These are phyloP conservation scores for Dermatophagoides farinae DNA, from an alignment of 1,140 invertebrate genomes.

Conservation along the genomic window DNA sequence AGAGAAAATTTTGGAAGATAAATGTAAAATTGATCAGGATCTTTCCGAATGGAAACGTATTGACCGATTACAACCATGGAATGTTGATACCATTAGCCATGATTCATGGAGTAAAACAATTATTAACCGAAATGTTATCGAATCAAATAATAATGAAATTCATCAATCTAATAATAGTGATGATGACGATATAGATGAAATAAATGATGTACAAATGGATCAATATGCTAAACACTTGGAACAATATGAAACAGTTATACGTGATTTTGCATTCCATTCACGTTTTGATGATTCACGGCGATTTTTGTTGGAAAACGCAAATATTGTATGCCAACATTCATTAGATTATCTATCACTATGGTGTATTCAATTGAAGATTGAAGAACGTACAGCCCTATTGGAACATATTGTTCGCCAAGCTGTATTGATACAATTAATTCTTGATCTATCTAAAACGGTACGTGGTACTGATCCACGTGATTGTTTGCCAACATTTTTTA, in stretches of 20 bases:
- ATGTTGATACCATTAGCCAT: constrained; percentile 94
- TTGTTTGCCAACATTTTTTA: constrained; percentile 64
- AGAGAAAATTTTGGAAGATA: constrained; percentile 50
- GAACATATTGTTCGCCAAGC: constrained; percentile 88
- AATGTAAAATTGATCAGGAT: constrained; percentile 44
- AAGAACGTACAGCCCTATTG: constrained; percentile 88
- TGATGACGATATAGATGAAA: constrained; percentile 27
- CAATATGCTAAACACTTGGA: constrained; percentile 48
- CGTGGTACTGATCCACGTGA: constrained; percentile 67
- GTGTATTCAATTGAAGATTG: constrained; percentile 96
- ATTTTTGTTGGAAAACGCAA: constrained; percentile 47
- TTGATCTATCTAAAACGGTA: constrained; percentile 83
- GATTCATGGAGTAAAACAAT: constrained; percentile 87
- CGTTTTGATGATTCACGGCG: constrained; percentile 79
- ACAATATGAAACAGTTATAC: constrained; percentile 68
- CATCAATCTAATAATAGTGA: constrained; percentile 21
- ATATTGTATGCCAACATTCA: constrained; percentile 83
- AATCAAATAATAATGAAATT: constrained; percentile 1
- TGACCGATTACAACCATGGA: constrained; percentile 64
- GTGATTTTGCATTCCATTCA: constrained; percentile 77
- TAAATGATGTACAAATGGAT: constrained; percentile 16
- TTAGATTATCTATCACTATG: constrained; percentile 95
- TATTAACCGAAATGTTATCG: constrained; percentile 51
- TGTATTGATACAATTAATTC: constrained; percentile 95
- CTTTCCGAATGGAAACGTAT: constrained; percentile 70